Base-by-base conservation (phyloP, 2,797 vertebrate species). In the Apodemus agrarius region DNA sequence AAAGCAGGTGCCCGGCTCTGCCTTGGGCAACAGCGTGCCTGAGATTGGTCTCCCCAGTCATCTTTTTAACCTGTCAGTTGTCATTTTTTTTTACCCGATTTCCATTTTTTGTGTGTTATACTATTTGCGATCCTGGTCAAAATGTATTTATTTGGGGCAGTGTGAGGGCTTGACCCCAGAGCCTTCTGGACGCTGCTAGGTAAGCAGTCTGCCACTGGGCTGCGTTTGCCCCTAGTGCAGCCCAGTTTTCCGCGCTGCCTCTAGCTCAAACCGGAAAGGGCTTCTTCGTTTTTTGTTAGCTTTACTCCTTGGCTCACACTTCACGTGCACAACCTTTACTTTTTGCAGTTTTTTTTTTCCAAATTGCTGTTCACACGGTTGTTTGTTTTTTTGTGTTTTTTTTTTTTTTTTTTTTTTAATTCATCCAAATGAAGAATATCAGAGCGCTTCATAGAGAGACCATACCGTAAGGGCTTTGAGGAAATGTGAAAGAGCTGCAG, bases 11-110 rank as follows among this genome's bases (percentile, higher is more conserved):
- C 90, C 57, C 37, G 0, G 11, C 81, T 59, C 72, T 93, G 31
- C 37, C 90, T 59, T 83, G 81, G 59, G 80, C 78, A 86, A 29
- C 85, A 82, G 12, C n/a, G 4, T 19, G 21, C 40, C 52, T 74
- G 54, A 54, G 37, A 40, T 59, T 63, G 21, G 40, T 34, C 78
- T 80, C 79, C 24, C 63, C 14, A 40, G 19, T 79, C 65, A 78
- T 74, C 31, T 96, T 96, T 93, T 78, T 84, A 91, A 75, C 59
- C 83, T 94, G 6, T 24, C 79, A 78, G 13, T 80, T 31, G 1
- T 46, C 19, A 16, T 34, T 65, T 65, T 19, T 46, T 78, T 78
- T 65, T 72, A 49, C 57, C 29, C 83, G 63, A 10, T 63, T 82
- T 84, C 31, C 72, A 0, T 84, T 34, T 82, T 76, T 46, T 34